Evolutionary conservation across 1,140 invertebrate species (phyloP), one percentile per base, ranked within the genome.

Genomic region (Amyelois transitella): DNA sequence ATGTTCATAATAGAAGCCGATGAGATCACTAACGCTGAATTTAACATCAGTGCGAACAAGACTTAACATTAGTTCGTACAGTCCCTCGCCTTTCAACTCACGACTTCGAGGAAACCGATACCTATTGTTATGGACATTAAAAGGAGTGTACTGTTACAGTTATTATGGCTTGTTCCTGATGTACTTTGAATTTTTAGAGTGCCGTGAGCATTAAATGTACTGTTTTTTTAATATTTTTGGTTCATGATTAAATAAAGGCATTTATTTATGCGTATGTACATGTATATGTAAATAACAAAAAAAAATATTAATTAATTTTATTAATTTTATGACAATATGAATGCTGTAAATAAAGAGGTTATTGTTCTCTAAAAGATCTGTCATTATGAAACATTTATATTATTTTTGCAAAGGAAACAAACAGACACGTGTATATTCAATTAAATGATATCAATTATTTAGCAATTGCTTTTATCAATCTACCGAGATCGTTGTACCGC

Each of bases 11-110:
- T 59, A 28, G 65, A 65, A 68, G 56, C 61, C 78, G 65, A 84
- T 79, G 71, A 64, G 73, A 86, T 86, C 72, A 82, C 77, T 83
- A 75, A 84, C 80, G 80, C 80, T 82, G 81, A 85, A 87, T 87
- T 87, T 83, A 85, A 85, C 76, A 69, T 66, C 61, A 59, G 60
- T 60, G 62, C 53, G 50, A 47, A 58, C 60, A 69, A 60, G n/a
- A n/a, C n/a, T n/a, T n/a, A n/a, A n/a, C n/a, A n/a, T n/a, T n/a
- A n/a, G n/a, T n/a, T n/a, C n/a, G n/a, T n/a, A 62, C 66, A 28
- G 61, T 60, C 72, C 77, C 75, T 77, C 60, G 61, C 74, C 72
- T 70, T 52, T 52, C 58, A 43, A 48, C 60, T 66, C 64, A 64
- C 58, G 69, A 70, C 63, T 83, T 85, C 80, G 74, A 59, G 57